Conservation (phyloP, 1,140 invertebrate species). For the Drosophila mayri region DNA sequence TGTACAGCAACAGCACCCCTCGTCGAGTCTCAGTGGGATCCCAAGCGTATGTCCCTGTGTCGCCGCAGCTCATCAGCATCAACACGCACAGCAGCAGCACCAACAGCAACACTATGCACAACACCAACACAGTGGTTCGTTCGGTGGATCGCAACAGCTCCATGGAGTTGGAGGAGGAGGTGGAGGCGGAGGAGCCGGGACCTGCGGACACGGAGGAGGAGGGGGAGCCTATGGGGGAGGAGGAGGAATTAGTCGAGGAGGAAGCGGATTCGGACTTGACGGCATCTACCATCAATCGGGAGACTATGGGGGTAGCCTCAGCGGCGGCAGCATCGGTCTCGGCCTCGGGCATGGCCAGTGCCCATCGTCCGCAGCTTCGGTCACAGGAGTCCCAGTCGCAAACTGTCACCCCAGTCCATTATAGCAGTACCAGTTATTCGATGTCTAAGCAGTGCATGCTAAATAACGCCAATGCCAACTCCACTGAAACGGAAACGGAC, state of each 20-base stretch:
- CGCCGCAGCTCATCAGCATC: conserved; percentile 82
- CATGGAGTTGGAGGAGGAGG: conserved; percentile 83
- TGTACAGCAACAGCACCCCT: conserved; percentile 85
- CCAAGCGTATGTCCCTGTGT: conserved; percentile 84
- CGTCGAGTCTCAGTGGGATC: conserved; percentile 85
- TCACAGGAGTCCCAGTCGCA: conserved; percentile 85
- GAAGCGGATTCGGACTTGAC: conserved; percentile 85
- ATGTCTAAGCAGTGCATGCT: conserved; percentile 85
- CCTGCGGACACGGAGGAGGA: conserved; percentile 76
- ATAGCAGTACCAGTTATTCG: conserved; percentile 85
- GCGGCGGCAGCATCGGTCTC: conserved; percentile 65
- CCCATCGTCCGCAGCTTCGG: conserved; percentile 82
- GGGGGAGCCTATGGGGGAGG: conserved; percentile 78
- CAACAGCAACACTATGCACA: conserved; percentile 76
- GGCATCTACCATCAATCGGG: conserved; percentile 85
- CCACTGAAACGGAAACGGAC: conserved; percentile 83
- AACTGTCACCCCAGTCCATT: conserved; percentile 85
- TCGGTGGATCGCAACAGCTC: conserved; percentile 85
- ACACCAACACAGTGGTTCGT: conserved; percentile 72
- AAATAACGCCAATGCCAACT: conserved; percentile 83
- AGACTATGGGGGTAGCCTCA: conserved; percentile 81
- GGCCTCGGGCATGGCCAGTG: conserved; percentile 71
- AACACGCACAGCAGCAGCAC: conserved; percentile 72
- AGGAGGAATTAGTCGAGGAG: conserved; percentile 83
- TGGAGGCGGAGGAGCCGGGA: conserved; percentile 59